Evolutionary conservation across 2,888 invertebrate species (phyloP), one percentile per base, ranked within the genome.

Genomic region (Aradus depressus): DNA sequence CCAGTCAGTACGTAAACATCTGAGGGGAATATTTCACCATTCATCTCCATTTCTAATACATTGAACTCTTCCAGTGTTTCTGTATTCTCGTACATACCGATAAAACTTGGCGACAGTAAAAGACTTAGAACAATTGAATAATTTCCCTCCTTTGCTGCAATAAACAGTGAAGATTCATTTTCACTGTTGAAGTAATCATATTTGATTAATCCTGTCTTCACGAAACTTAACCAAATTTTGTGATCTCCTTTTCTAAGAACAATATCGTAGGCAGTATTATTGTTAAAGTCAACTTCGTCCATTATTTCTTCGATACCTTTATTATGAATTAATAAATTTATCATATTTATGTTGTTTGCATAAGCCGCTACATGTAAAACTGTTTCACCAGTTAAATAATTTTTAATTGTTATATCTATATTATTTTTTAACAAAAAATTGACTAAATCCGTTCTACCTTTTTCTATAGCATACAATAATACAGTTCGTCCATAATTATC

Each of bases 1-100:
- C 44, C 44, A 8, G 32, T 44, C 12, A 44, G 34, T 21, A 44
- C 16, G 16, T 44, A 44, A 18, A 44, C 18, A 32, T 44, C 44
- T 32, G 44, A 44, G 22, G 44, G 22, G 32, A 25, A 44, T 2
- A 44, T 14, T 19, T 28, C 18, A 6, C 22, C 19, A 14, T 32
- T 44, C 23, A 34, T 14, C 8, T 31, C 18, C 12, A 21, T 3
- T 16, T 34, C 16, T 10, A 32, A 22, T n/a, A 44, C 8, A 16
- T 38, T 14, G 8, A 16, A 12, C 8, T 10, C 8, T 8, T 10
- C 10, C n/a, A n/a, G n/a, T n/a, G n/a, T n/a, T n/a, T n/a, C n/a
- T n/a, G n/a, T n/a, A n/a, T n/a, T n/a, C n/a, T n/a, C n/a, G n/a
- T n/a, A n/a, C n/a, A n/a, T n/a, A n/a, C n/a, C n/a, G n/a, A n/a